phyloP scores from a whole-genome alignment of 2,888 invertebrate genomes.

The Empis stercorea region DNA sequence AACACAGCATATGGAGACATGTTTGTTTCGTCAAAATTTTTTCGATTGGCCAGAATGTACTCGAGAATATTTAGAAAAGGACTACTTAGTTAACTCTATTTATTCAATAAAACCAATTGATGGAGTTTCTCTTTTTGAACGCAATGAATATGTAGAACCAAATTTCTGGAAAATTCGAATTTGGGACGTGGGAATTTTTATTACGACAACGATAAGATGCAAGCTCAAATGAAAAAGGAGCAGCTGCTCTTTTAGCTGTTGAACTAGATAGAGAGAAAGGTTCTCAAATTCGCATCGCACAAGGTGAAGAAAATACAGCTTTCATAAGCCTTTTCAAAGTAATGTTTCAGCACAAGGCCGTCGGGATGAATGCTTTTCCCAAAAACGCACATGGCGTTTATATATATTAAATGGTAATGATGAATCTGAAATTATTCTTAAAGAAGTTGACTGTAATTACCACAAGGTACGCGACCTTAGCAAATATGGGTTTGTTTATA shows the following conservation, averaged over 20 bases:
- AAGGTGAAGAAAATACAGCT: constrained; percentile 77
- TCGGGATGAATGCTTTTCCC: constrained; percentile 34
- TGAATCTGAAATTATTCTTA: constrained; percentile 60
- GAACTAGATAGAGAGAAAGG: constrained; percentile 81
- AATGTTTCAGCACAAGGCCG: constrained; percentile 70
- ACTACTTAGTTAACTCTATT: constrained; percentile 42
- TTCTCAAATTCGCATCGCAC: constrained; percentile 74
- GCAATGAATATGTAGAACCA: constrained; percentile 50
- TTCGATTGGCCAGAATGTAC: constrained; percentile 88
- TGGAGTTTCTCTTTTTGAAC: constrained; percentile 55
- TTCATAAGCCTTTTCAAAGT: constrained; percentile 76
- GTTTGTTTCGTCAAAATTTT: constrained; percentile 87
- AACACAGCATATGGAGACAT: constrained; percentile 87
- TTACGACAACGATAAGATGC: constrained; percentile 68
- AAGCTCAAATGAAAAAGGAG: constrained; percentile 82
- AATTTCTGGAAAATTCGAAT: constrained; percentile 77
- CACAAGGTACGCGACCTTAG: constrained; percentile 61
- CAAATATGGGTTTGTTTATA: constrained; percentile 47
- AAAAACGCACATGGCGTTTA: constrained; percentile 44
- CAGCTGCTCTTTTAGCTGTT: constrained; percentile 80
- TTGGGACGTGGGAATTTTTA: constrained; percentile 76
- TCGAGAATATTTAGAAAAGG: constrained; percentile 61
- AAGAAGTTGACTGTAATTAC: constrained; percentile 65
- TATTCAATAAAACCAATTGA: constrained; percentile 50
- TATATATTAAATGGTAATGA: constrained; percentile 65